These are phyloP conservation scores for Platyscapa corneri DNA, from an alignment of 1,140 invertebrate species.

Conservation along the genomic window DNA sequence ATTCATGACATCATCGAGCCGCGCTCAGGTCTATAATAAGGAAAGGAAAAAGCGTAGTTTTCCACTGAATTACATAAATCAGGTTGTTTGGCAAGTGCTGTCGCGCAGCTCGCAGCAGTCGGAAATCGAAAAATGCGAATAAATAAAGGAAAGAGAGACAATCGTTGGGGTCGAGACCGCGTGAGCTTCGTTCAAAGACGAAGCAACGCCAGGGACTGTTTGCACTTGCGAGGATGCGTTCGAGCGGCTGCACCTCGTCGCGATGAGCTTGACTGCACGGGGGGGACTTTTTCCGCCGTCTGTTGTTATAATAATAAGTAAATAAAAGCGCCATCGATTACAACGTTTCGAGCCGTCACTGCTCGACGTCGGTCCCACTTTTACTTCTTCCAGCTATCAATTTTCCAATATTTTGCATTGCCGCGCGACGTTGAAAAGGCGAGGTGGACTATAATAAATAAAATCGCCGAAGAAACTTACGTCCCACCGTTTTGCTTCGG, in stretches of 20 bases:
- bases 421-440: not conserved
- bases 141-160: too few species aligned
- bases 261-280: not conserved
- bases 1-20: constrained; percentile 9
- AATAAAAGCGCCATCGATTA: not conserved
- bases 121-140: too few species aligned
- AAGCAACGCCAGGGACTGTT: too few species aligned
- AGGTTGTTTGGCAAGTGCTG: not conserved
- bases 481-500: not conserved
- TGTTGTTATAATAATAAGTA: not conserved
- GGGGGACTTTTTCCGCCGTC: not conserved
- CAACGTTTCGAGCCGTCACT: constrained; percentile 14
- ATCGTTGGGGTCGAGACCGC: too few species aligned
- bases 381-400: constrained; percentile 22
- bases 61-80: not conserved
- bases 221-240: too few species aligned
- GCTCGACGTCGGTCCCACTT: constrained; percentile 3
- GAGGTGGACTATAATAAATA: not conserved
- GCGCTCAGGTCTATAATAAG: not conserved
- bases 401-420: not conserved
- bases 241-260: not conserved
- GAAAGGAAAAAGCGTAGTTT: not conserved
- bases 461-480: too few species aligned
- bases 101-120: too few species aligned
- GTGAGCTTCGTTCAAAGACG: too few species aligned